Conservation (phyloP, 2,797 vertebrate species). For the Phrynocephalus guinanensis region DNA sequence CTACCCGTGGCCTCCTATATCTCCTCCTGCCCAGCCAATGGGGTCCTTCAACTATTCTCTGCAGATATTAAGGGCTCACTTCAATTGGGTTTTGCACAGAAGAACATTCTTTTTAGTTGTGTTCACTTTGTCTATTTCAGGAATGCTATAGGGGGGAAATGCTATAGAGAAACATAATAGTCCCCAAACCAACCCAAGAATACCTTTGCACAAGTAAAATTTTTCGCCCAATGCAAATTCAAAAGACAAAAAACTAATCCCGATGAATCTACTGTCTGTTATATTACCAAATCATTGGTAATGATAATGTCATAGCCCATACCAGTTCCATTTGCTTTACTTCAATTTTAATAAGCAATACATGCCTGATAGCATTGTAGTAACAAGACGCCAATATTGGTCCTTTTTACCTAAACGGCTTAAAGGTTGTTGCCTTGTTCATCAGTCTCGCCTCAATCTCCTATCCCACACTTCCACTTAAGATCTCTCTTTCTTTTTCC, state of each 20-base stretch:
- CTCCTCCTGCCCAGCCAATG: too few relatives aligned
- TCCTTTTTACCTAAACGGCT: not conserved
- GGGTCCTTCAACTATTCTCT: not conserved
- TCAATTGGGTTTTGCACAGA: not conserved
- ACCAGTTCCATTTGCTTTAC: not conserved
- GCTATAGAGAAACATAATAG: not conserved
- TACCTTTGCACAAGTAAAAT: not conserved
- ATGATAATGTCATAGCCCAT: not conserved
- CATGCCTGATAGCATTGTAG: not conserved
- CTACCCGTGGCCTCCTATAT: too few relatives aligned
- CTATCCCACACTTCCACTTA: not conserved
- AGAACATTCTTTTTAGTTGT: not conserved
- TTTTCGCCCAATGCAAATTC: not conserved
- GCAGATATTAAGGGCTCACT: not conserved
- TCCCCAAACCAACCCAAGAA: not conserved
- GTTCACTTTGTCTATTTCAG: not conserved
- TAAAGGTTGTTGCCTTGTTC: not conserved
- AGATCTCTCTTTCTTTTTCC: not conserved
- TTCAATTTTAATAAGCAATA: not conserved
- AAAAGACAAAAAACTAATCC: constrained; percentile 2
- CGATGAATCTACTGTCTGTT: not conserved
- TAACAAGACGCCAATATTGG: not conserved
- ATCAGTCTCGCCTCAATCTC: not conserved
- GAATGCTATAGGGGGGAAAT: not conserved
- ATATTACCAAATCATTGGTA: constrained; percentile 2